Base-by-base conservation (phyloP, 1,140 invertebrate species). In the Sarcophaga bullata region DNA sequence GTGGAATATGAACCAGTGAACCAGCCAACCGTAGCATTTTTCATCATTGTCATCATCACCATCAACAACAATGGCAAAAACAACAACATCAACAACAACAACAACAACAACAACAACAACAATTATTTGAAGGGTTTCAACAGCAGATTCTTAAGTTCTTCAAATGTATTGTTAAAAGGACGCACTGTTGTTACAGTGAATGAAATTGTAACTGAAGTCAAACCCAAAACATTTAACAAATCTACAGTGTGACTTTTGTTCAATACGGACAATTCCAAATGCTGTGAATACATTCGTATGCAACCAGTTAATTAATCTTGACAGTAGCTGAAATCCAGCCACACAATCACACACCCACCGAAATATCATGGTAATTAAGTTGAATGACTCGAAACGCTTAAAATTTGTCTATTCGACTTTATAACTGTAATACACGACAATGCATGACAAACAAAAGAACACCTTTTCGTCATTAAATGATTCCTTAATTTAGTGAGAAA, bases 1-100 rank as follows among this genome's bases (percentile, higher is more conserved):
- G 62, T 68, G 62, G 62, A 58, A 58, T 58, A 68, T 68, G 62
- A 19, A 58, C 15, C 62, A 37, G n/a, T 25, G n/a, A 68, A 68
- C 62, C 62, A 68, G 17, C 62, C 17, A 68, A 68, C 8, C 62
- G 62, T 68, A 68, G 6, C 5, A 68, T 68, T 25, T 68, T 25
- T 37, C 25, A 37, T 37, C 25, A 37, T 37, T 37, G 25, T 37
- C 25, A 37, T 37, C 8, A 17, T 68, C 4, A 25, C 10, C 62
- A 68, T 8, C 17, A 68, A 68, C 62, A 68, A 62, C 8, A n/a
- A n/a, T n/a, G n/a, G n/a, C n/a, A n/a, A n/a, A n/a, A n/a, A 8
- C 58, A 62, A 17, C 58, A 62, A 62, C 1, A 37, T 2, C 25
- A 37, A 37, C 25, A 37, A 37, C 25, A 37, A 1, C n/a, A n/a